Evolutionary conservation across 2,113 vertebrate genomes (phyloP).

Genomic region (Entomyzon cyanotis): DNA sequence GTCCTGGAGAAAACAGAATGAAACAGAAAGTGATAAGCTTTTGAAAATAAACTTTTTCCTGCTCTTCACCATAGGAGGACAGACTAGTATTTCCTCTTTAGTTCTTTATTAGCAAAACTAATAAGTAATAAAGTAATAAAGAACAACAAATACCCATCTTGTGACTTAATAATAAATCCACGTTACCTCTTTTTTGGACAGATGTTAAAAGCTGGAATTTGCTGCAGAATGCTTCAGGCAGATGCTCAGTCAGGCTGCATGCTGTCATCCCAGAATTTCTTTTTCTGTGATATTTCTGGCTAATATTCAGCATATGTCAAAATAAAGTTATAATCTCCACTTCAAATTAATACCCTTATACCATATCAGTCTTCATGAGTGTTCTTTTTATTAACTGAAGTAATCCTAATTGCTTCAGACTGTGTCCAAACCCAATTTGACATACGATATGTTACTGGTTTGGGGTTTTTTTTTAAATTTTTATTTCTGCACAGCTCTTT

Average conservation of each 20-base stretch:
- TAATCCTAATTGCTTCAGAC: conserved; percentile 59
- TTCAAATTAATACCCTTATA: conserved; percentile 60
- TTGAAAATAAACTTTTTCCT: neutral
- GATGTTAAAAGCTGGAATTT: conserved; percentile 41
- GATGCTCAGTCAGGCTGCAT: neutral
- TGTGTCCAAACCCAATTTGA: conserved; percentile 41
- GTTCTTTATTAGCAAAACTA: neutral
- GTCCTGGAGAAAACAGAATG: neutral
- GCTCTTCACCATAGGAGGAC: neutral
- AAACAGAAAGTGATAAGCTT: neutral
- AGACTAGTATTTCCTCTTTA: neutral
- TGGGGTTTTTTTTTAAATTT: neutral
- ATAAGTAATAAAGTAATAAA: neutral
- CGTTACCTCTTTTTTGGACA: neutral
- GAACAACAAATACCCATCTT: neutral
- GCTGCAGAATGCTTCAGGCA: neutral
- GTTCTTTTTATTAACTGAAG: conserved; percentile 35
- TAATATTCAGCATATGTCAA: conserved; percentile 49
- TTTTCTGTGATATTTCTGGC: conserved; percentile 11
- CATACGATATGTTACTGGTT: neutral
- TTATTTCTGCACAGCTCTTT: neutral
- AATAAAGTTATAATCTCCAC: conserved; percentile 55
- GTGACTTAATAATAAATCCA: neutral
- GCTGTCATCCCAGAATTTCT: neutral
- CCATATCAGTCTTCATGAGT: conserved; percentile 18